Conservation (phyloP, 2,797 vertebrate species). For the Columba guinea region DNA sequence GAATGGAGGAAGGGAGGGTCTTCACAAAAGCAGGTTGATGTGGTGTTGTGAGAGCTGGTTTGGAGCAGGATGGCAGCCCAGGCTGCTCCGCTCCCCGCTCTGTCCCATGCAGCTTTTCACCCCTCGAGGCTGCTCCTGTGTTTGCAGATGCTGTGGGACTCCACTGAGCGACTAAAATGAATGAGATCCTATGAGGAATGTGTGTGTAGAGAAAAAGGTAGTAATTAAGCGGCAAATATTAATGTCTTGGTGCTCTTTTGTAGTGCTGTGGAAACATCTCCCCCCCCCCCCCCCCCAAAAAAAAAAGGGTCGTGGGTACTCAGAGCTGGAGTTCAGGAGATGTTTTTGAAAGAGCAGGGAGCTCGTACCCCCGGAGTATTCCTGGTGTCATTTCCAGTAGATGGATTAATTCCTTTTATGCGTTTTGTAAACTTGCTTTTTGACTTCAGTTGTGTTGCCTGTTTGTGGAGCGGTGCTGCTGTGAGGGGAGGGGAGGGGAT, state of each 20-base stretch:
- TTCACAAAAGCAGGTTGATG: background rate
- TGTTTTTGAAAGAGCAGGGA: background rate
- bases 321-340: background rate
- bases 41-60: background rate
- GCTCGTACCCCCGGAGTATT: background rate
- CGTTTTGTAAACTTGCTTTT: background rate
- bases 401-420: background rate
- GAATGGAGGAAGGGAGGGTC: background rate
- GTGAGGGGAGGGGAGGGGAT: background rate
- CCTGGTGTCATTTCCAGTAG: background rate
- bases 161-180: rapidly evolving
- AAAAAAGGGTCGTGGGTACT: background rate
- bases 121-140: rapidly evolving
- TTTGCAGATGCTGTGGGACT: background rate
- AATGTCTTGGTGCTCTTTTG: background rate
- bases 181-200: background rate
- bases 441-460: background rate
- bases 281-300: too few species aligned
- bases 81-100: background rate
- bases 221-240: background rate
- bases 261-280: background rate
- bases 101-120: background rate
- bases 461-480: background rate
- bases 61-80: background rate
- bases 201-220: background rate